Percentiles rank a stretch among this genome's conserved stretches.
phyloP scores from a whole-genome alignment of 1,140 invertebrate genomes.

The Fopius arisanus region DNA sequence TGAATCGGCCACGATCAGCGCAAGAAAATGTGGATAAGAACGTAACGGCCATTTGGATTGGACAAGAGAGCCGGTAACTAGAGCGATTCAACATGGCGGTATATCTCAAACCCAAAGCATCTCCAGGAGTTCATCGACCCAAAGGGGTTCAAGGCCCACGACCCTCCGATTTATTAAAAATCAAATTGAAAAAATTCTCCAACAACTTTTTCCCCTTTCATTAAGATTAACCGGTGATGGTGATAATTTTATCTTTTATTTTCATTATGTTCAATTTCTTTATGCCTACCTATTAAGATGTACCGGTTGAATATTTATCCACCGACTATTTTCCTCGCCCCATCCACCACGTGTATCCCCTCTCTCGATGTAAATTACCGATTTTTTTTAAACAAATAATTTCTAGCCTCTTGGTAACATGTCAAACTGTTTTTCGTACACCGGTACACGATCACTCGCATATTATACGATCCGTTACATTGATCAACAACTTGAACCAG shows the following conservation, averaged over 20 bases:
- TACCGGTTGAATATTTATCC: constrained; percentile 22
- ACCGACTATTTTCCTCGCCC: constrained; percentile 3
- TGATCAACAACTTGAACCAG: constrained; percentile 29
- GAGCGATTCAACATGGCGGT: constrained; percentile 40
- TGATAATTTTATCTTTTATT: not conserved
- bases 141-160: constrained; percentile 47
- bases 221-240: not conserved
- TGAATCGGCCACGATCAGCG: constrained; percentile 27
- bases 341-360: not conserved
- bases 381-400: not conserved
- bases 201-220: not conserved
- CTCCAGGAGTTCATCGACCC: constrained; percentile 36
- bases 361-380: not conserved
- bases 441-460: constrained; percentile 26
- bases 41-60: constrained; percentile 26
- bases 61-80: constrained; percentile 28
- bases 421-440: constrained; percentile 9
- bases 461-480: constrained; percentile 34
- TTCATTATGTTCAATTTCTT: not conserved
- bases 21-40: constrained; percentile 34
- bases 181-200: not conserved
- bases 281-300: constrained; percentile 18
- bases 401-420: not conserved
- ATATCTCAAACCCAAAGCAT: constrained; percentile 13
- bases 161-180: constrained; percentile 20